Conservation (phyloP, 92 coral and sea anemone species). For the Palythoa heliodiscus region DNA sequence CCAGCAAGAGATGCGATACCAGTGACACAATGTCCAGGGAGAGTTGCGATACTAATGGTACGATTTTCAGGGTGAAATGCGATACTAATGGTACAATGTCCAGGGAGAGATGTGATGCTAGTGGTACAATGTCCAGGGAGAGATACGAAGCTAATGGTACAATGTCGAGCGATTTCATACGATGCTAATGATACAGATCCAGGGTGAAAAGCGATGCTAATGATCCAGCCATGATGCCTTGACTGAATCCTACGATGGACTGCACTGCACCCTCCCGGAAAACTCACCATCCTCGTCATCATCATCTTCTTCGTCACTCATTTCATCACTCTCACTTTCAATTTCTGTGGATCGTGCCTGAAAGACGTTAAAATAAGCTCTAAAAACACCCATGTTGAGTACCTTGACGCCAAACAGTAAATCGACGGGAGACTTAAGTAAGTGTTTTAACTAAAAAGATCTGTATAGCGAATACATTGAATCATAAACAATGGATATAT, state of each 20-base stretch:
- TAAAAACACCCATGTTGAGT: background rate
- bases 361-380: background rate
- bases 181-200: background rate
- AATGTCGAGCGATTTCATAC: background rate
- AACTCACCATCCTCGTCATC: conserved; percentile 75
- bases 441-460: no score
- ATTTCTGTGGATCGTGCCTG: conserved; percentile 45
- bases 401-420: background rate
- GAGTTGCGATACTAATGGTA: background rate
- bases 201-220: background rate
- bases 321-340: conserved; percentile 77
- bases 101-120: background rate
- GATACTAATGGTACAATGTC: background rate
- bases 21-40: background rate
- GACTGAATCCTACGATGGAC: conserved; percentile 67
- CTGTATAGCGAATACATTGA: no score
- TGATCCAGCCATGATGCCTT: background rate
- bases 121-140: background rate
- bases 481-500: no score
- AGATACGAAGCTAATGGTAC: background rate
- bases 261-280: conserved; percentile 79
- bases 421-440: background rate
- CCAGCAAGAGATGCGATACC: background rate
- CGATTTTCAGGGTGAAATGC: background rate
- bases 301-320: conserved; percentile 74